These are phyloP conservation scores for Kryptopterus vitreolus DNA, from an alignment of 2,797 vertebrate species.

Conservation along the genomic window DNA sequence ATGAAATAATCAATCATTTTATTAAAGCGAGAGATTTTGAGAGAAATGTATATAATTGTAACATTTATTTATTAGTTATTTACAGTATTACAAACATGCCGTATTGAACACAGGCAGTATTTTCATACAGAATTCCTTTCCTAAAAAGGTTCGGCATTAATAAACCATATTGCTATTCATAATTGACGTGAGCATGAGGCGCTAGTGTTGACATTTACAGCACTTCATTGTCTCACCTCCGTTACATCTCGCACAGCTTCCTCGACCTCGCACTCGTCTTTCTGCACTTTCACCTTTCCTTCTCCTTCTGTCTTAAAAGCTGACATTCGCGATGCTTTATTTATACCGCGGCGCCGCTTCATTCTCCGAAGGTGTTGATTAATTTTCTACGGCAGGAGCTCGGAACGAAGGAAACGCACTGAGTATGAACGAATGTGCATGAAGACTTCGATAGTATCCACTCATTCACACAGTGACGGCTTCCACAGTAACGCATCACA, in stretches of 20 bases:
- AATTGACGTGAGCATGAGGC: not conserved
- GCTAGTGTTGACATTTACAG: not conserved
- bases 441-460: no score
- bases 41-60: no score
- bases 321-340: not conserved
- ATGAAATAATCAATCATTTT: no score
- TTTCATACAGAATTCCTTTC: no score
- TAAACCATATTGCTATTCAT: not conserved
- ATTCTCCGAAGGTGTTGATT: not conserved
- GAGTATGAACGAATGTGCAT: not conserved
- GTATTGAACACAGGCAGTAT: no score
- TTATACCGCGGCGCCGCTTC: not conserved
- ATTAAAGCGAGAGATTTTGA: no score
- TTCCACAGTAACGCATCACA: not conserved
- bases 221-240: not conserved
- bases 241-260: not conserved
- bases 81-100: no score
- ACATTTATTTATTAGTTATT: no score
- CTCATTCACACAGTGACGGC: no score
- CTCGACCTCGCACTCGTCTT: not conserved
- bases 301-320: not conserved
- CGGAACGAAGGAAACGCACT: not conserved
- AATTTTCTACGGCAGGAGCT: not conserved
- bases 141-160: not conserved
- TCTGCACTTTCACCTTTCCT: not conserved